A percentile compares a stretch with the other conserved stretches of the same genome.
Conservation (phyloP, 2,797 vertebrate genomes). For the Okamejei kenojei region DNA sequence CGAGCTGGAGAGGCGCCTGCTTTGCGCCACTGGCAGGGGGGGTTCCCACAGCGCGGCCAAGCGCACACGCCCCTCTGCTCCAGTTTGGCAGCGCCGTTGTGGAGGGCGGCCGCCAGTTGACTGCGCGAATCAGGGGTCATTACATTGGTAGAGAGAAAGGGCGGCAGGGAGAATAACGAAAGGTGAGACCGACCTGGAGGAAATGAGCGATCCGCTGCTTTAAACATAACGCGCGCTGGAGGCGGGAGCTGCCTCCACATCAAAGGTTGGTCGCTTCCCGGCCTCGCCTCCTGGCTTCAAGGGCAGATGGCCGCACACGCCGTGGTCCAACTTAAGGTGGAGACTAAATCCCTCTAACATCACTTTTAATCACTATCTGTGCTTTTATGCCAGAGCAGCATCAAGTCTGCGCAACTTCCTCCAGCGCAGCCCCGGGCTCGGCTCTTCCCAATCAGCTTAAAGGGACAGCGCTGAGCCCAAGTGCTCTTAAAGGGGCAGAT, state of each 20-base stretch:
- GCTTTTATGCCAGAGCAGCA: conserved; percentile 79
- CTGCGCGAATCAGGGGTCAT: neutral
- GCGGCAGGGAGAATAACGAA: neutral
- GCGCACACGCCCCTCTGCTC: neutral
- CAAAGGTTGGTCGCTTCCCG: neutral
- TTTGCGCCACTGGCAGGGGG: too few species aligned
- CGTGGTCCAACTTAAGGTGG: conserved; percentile 60
- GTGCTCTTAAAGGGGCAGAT: conserved; percentile 8
- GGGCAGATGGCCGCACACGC: conserved; percentile 76
- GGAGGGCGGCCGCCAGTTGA: neutral
- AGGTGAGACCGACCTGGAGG: neutral
- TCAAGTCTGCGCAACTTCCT: conserved; percentile 78
- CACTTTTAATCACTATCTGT: conserved; percentile 82
- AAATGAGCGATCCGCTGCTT: neutral
- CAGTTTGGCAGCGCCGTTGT: neutral
- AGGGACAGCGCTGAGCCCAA: neutral
- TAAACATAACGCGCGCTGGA: conserved; percentile 37
- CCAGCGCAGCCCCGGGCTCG: conserved; percentile 51
- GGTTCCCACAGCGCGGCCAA: too few species aligned
- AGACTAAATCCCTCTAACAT: conserved; percentile 77
- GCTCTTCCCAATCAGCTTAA: conserved; percentile 46
- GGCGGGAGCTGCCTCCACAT: conserved; percentile 51
- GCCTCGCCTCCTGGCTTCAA: conserved; percentile 48
- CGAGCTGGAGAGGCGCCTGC: neutral
- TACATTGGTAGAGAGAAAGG: neutral